phyloP scores from a whole-genome alignment of 1,140 invertebrate genomes.

The Drosophila sturtevanti region DNA sequence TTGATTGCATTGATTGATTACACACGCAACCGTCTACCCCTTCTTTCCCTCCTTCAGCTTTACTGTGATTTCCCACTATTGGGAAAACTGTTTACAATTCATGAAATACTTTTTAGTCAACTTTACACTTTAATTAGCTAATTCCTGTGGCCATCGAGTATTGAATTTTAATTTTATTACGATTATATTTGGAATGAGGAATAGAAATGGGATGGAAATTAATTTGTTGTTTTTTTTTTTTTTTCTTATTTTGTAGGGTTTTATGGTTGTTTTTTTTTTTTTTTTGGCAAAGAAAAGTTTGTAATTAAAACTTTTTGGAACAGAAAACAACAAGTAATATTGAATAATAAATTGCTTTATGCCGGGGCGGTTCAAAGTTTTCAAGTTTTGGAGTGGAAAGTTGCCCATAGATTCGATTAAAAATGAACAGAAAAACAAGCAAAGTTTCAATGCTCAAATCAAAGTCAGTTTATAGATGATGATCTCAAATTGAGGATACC shows the following conservation, averaged over 20 bases:
- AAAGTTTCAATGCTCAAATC: constrained; percentile 50
- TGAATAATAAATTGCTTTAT: constrained; percentile 71
- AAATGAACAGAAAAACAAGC: background rate
- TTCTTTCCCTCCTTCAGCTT: background rate
- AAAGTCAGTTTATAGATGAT: constrained; percentile 31
- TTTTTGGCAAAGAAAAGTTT: constrained; percentile 47
- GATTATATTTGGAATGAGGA: background rate
- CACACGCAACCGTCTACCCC: constrained; percentile 58
- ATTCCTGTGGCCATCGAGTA: constrained; percentile 22
- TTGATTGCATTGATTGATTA: constrained; percentile 80
- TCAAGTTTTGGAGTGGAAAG: background rate
- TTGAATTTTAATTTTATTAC: constrained; percentile 35
- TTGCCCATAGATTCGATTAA: constrained; percentile 41
- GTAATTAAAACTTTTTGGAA: constrained; percentile 66
- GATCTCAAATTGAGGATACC: constrained; percentile 24
- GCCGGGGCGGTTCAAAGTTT: constrained; percentile 50
- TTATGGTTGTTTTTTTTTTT: constrained; percentile 5
- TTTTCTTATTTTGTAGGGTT: constrained; percentile 9
- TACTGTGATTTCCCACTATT: background rate
- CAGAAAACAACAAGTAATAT: constrained; percentile 46
- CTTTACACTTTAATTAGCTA: constrained; percentile 54
- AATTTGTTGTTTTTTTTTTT: background rate
- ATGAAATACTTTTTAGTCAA: constrained; percentile 14
- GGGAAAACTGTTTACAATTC: constrained; percentile 8
- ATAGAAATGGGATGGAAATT: background rate